Base-by-base conservation (phyloP, 2,797 vertebrate species). In the Enteromius fasciolatus region DNA sequence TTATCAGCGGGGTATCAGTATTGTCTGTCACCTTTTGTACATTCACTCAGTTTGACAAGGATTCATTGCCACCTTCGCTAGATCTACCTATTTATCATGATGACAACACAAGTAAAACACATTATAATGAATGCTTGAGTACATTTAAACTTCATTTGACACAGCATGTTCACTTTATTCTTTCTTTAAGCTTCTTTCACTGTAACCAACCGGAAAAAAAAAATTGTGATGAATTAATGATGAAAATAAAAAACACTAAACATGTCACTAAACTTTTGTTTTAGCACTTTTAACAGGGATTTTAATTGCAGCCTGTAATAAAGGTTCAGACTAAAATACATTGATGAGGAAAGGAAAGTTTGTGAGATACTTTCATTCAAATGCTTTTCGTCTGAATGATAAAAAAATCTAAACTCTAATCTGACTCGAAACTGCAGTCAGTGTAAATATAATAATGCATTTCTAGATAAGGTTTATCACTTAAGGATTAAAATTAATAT, bases 21-120 rank as follows among this genome's bases (percentile, higher is more conserved):
- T 75, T 28, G 33, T 79, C 28, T 44, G 59, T 74, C 68, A 46
- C 31, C 67, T 83, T n/a, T 10, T 48, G 4, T 64, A 41, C 57
- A 14, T 52, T 78, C 67, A 23, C 3, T 66, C 23, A 41, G 59
- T 59, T 74, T 76, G 63, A 68, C 61, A 76, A 41, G 31, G 44
- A 81, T 66, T 66, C 59, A 52, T 74, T 11, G 1, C 33, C 18
- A 76, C 61, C 23, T 82, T 76, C 36, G 31, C 46, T 76, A 6
- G 8, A 67, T 6, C 50, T 68, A 8, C 17, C 68, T 57, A 74
- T 79, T 79, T 74, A 66, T 63, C 61, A 76, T 41, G 61, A 76
- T 33, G 23, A 76, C 48, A 82, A 52, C 70, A 41, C 44, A 41
- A 39, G 33, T 64, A 64, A 75, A 82, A 67, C 61, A 68, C 61